Percentiles rank a stretch among this genome's conserved stretches.
phyloP scores from a whole-genome alignment of 2,797 vertebrate genomes.

The Diglossa cyanea region DNA sequence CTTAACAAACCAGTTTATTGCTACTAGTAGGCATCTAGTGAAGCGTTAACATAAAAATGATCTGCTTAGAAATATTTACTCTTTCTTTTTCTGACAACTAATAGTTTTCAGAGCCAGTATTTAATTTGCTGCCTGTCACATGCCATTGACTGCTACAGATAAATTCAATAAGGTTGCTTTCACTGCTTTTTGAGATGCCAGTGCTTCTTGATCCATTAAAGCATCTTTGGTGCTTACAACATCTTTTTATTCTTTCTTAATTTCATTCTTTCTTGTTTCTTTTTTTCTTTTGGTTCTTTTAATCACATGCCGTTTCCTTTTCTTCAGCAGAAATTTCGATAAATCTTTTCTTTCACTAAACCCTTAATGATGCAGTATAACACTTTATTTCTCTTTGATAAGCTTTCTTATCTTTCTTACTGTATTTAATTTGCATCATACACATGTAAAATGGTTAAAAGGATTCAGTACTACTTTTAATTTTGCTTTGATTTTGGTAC shows the following conservation, averaged over 20 bases:
- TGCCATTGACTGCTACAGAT: constrained; percentile 24
- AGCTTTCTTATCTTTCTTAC: neutral
- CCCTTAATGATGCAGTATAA: neutral
- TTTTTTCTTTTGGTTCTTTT: neutral
- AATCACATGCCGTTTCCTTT: neutral
- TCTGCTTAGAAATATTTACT: constrained; percentile 1
- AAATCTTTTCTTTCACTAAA: constrained; percentile 54
- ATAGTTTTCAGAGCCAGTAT: neutral
- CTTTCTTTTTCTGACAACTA: constrained; percentile 52
- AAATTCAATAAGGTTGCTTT: constrained; percentile 15
- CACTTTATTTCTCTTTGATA: constrained; percentile 17
- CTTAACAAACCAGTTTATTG: constrained; percentile 42
- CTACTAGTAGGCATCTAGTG: constrained; percentile 13
- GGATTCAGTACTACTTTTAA: neutral
- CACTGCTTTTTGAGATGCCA: neutral
- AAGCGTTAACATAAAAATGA: constrained; percentile 50
- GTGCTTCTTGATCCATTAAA: constrained; percentile 51
- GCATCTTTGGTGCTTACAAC: neutral
- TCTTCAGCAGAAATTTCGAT: constrained; percentile 13
- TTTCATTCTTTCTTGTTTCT: neutral
- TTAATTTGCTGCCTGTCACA: constrained; percentile 34
- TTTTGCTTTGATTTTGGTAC: neutral
- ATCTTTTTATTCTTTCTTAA: neutral
- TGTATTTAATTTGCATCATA: neutral
- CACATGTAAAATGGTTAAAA: neutral